Conservation (phyloP, 2,888 invertebrate genomes). For the Neocrepidodera transversa region DNA sequence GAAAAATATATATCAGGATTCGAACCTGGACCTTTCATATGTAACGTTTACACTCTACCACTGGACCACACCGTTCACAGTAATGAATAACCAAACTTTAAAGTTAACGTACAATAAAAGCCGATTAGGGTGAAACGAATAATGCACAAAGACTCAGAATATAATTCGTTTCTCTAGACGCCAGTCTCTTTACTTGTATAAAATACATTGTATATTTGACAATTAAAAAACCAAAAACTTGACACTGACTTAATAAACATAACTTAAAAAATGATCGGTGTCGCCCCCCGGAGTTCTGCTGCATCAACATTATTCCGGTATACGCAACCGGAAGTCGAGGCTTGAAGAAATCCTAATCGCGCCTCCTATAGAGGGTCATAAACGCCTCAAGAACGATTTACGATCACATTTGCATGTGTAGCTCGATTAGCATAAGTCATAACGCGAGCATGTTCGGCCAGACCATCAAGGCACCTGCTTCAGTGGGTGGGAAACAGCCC, state of each 20-base stretch:
- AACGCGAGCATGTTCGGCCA: conserved; percentile 36
- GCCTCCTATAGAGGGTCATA: conserved; percentile 36
- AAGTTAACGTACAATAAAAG: too few relatives aligned
- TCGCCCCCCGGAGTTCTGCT: conserved; percentile 16
- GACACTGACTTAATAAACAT: background rate
- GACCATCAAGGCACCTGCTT: conserved; percentile 33
- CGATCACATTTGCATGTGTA: conserved; percentile 41
- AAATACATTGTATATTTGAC: too few relatives aligned
- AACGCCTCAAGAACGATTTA: conserved; percentile 42
- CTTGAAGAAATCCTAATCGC: conserved; percentile 42
- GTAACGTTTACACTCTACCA: too few relatives aligned
- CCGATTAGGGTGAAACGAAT: too few relatives aligned
- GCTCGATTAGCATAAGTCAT: conserved; percentile 43
- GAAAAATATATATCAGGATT: too few relatives aligned
- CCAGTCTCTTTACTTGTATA: too few relatives aligned
- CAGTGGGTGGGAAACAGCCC: conserved; percentile 37
- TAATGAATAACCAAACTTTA: too few relatives aligned
- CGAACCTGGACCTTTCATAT: too few relatives aligned
- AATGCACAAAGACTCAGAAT: too few relatives aligned
- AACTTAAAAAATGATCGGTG: background rate
- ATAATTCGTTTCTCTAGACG: too few relatives aligned
- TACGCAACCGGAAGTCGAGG: conserved; percentile 32
- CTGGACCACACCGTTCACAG: too few relatives aligned
- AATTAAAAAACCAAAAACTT: too few relatives aligned
- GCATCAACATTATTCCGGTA: conserved; percentile 27